Evolutionary conservation across 1,140 invertebrate genomes (phyloP), one percentile per base, ranked within the genome.

Genomic region (Drosophila triauraria): DNA sequence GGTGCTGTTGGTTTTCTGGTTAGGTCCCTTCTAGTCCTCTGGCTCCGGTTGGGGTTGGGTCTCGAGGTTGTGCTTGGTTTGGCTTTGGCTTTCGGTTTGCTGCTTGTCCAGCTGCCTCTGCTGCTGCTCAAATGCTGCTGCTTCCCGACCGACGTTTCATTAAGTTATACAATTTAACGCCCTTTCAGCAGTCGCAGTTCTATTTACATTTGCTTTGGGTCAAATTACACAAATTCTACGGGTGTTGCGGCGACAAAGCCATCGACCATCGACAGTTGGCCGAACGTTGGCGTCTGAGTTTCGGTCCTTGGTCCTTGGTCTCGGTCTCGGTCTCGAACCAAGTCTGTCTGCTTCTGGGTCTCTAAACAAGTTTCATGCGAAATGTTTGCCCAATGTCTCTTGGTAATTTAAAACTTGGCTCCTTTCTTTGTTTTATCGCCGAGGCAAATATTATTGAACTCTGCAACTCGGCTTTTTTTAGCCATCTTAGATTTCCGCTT

Each of bases 81-180:
- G 77, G 63, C 51, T 85, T 79, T 79, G 75, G 75, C 75, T 79
- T 79, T 61, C 70, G 74, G 84, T 88, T 81, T 84, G 85, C 80
- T 87, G 83, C 83, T 87, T 68, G 50, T 42, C 59, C 75, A 79
- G 76, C 78, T 79, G 71, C 63, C 38, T 30, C 43, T 51, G 44
- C 60, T 40, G 59, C 20, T 47, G 46, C 62, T 58, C 62, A 62
- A 62, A 27, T 62, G 53, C 65, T 47, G 17, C 62, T n/a, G 42
- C 20, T 43, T 23, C 60, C 56, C 40, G 30, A 61, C 53, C 78
- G 78, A 50, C 86, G 86, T 90, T 91, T 90, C 86, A 90, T 90
- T 90, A 90, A 90, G 86, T 90, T 90, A 91, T 90, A 91, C 86
- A 90, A 90, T 90, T 90, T 91, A 86, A 91, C 85, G 85, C 85